Evolutionary conservation across 2,888 invertebrate genomes (phyloP), one percentile per base, ranked within the genome.

Genomic region (Trichogramma evanescens): DNA sequence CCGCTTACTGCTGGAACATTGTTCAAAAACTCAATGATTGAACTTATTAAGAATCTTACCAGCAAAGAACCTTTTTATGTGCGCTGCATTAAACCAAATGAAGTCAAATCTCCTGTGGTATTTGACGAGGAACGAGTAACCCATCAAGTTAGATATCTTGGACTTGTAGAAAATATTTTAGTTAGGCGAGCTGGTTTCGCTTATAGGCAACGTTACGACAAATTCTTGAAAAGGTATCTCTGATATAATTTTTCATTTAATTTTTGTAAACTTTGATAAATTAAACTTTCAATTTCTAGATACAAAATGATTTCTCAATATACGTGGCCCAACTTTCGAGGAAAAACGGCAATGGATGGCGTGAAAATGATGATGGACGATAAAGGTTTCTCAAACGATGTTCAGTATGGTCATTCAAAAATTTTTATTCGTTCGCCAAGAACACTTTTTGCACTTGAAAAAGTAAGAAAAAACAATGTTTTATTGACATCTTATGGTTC

Each of bases 101-200:
- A 96, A 71, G 84, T 91, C 56, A 98, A 98, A 81, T 89, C 93
- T 45, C 87, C 95, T 0, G 83, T 84, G 46, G 81, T 86, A 48
- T 95, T 97, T 80, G 93, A 97, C 76, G 86, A 89, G 9, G 88
- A 91, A 74, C 84, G 95, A 70, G 85, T 86, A 38, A 78, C 77
- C 66, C 89, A 89, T 79, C 89, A 89, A 73, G 89, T 89, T 38
- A 82, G 86, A 61, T 97, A 97, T 80, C 83, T 97, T 50, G 97
- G 97, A 0, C 82, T 98, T 40, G 84, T 97, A 58, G 97, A 98
- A 81, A 97, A 97, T 80, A 93, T 97, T 51, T 85, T 95, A 63
- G 97, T 98, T 13, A 85, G 97, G 5, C 85, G 97, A 73, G 97
- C 97, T 59, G 98, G 98, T 50, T 98, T 98, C 81, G 97, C 95